Percentiles rank a stretch among this genome's conserved stretches.
Evolutionary conservation across 2,888 invertebrate species (phyloP).

Genomic region (Punctoribates punctum): DNA sequence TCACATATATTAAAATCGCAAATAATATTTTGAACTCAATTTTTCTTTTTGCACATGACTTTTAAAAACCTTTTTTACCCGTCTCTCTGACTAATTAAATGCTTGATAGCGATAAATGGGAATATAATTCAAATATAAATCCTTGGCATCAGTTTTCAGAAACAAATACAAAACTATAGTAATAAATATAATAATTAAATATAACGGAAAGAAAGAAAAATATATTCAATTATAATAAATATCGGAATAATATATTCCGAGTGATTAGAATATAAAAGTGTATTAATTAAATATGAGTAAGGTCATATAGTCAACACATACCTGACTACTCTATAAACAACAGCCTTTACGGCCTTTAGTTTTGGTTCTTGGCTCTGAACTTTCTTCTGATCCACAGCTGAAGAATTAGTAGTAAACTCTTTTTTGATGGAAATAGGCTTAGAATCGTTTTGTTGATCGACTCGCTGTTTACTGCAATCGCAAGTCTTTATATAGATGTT

Average conservation of each 20-base stretch:
- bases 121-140: background rate
- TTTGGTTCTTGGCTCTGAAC: constrained; percentile 15
- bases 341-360: constrained; percentile 38
- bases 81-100: background rate
- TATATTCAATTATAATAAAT: background rate
- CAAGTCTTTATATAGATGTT: constrained; percentile 38
- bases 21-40: constrained; percentile 21
- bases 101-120: background rate
- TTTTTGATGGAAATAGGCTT: constrained; percentile 17
- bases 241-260: background rate
- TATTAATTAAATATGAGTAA: background rate
- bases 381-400: constrained; percentile 35
- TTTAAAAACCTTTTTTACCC: background rate
- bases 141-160: background rate
- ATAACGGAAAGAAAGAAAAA: background rate
- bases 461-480: constrained; percentile 31
- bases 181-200: background rate
- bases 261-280: background rate
- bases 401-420: background rate
- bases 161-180: background rate
- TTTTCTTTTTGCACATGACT: background rate
- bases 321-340: constrained; percentile 35
- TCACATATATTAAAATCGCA: background rate
- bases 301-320: constrained; percentile 10
- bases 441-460: constrained; percentile 10